Evolutionary conservation across 2,888 invertebrate species (phyloP).

Genomic region (Chaetogeoica ovagalla): DNA sequence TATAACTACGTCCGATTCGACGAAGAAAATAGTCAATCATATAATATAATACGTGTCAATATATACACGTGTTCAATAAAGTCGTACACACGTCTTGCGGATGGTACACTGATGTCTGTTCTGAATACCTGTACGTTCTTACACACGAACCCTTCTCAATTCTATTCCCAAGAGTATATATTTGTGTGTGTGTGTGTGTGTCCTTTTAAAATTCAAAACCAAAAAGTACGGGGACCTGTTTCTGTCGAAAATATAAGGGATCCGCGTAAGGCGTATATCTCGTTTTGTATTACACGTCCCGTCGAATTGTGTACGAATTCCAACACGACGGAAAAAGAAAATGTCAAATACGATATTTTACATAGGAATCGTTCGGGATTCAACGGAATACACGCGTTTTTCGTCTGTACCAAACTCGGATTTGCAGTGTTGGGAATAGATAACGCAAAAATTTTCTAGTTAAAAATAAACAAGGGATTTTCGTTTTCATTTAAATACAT

Average conservation of each 20-base stretch:
- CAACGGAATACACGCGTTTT: no score
- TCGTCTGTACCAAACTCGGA: no score
- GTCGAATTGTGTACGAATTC: no score
- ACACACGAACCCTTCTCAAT: constrained; percentile 7
- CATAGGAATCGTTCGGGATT: background rate
- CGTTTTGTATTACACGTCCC: no score
- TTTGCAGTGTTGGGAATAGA: no score
- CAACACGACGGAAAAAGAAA: no score
- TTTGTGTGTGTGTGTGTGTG: no score
- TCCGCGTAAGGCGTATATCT: background rate
- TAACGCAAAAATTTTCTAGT: no score
- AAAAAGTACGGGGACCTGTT: background rate
- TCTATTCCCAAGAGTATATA: background rate
- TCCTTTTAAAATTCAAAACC: background rate
- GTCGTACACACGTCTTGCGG: background rate
- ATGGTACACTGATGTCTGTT: constrained; percentile 7
- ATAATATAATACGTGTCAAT: constrained; percentile 1
- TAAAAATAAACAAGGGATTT: no score
- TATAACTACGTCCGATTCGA: background rate
- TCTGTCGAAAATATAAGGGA: background rate
- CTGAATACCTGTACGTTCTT: background rate
- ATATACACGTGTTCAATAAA: background rate
- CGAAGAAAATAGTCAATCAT: constrained; percentile 1
- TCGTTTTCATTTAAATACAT: no score
- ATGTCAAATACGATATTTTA: background rate